These are phyloP conservation scores for Tryphoninae sp. DNA, from an alignment of 2,888 invertebrate genomes.

Conservation along the genomic window DNA sequence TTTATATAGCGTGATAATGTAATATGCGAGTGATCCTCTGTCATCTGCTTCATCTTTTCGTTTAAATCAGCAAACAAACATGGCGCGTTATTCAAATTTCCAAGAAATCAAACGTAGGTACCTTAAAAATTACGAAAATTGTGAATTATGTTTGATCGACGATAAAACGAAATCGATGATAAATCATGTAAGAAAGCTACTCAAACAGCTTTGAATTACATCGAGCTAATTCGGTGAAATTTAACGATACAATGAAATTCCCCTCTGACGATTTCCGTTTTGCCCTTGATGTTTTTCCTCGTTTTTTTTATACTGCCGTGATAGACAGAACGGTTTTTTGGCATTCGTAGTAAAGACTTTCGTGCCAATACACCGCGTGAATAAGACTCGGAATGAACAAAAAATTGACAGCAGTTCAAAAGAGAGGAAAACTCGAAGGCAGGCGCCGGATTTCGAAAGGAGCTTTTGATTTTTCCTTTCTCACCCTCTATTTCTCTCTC, in stretches of 20 bases:
- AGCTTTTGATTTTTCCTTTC: conserved; percentile 59
- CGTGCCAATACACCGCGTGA: conserved; percentile 43
- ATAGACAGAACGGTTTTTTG: conserved; percentile 4
- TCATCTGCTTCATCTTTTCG: background rate
- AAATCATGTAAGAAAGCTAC: conserved; percentile 45
- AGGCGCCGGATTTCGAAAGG: conserved; percentile 50
- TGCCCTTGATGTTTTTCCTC: conserved; percentile 47
- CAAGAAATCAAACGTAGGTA: background rate
- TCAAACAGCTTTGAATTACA: conserved; percentile 71
- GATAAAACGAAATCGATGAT: conserved; percentile 21
- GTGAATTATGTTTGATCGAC: background rate
- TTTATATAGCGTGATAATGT: background rate
- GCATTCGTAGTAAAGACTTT: conserved; percentile 30
- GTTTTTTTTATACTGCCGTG: background rate
- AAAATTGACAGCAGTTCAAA: conserved; percentile 53
- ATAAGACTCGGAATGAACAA: conserved; percentile 32
- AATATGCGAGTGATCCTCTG: background rate
- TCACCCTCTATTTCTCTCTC: conserved; percentile 12
- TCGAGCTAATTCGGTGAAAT: conserved; percentile 73
- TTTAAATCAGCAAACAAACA: background rate
- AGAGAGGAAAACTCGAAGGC: conserved; percentile 26
- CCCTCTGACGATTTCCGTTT: conserved; percentile 46
- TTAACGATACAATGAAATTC: conserved; percentile 50
- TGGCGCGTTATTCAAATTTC: background rate
- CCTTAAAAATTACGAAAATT: background rate